Base-by-base conservation (phyloP, 2,888 invertebrate genomes). In the Euspilapteryx auroguttella region DNA sequence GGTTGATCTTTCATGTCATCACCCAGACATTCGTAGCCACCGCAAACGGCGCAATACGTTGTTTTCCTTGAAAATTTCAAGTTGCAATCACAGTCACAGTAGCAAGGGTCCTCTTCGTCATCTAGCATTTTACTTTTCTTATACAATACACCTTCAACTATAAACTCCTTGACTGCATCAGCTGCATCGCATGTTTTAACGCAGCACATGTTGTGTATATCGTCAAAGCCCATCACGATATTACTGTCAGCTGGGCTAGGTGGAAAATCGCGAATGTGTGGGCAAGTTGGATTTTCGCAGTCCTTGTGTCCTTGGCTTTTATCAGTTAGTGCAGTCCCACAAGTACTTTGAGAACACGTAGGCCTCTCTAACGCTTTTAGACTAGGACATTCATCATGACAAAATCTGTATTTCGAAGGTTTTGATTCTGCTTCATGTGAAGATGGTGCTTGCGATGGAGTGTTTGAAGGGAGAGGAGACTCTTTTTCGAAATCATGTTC, bases 241-340 rank as follows among this genome's bases (percentile, higher is more conserved):
- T 69, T 36, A 33, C 71, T 71, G 35, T 75, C 75, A 6, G 57
- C 64, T n/a, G 69, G 73, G 32, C 71, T 71, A 2, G 50, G 48
- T 10, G 51, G 44, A 22, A 35, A 45, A 1, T 35, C 31, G 2
- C 33, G 21, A 30, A 37, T 34, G 10, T 34, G 37, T 3, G 52
- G 45, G 33, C 64, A 66, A 24, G 45, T 42, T 14, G 49, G 49
- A 14, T 36, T 36, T 20, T 35, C 32, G 32, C 57, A 58, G 34
- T 42, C 45, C 2, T 41, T 35, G 10, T 42, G 33, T 20, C 32
- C 32, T 8, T 32, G 33, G 14, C 34, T 25, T 12, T 31, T 32
- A 15, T 35, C 39, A 2, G 32, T 34, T 10, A 34, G 34, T 9
- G 34, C 27, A 21, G 34, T 12, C 25, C 48, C 42, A 34, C 69